phyloP scores from a whole-genome alignment of 2,113 vertebrate genomes.

The Passer montanus region DNA sequence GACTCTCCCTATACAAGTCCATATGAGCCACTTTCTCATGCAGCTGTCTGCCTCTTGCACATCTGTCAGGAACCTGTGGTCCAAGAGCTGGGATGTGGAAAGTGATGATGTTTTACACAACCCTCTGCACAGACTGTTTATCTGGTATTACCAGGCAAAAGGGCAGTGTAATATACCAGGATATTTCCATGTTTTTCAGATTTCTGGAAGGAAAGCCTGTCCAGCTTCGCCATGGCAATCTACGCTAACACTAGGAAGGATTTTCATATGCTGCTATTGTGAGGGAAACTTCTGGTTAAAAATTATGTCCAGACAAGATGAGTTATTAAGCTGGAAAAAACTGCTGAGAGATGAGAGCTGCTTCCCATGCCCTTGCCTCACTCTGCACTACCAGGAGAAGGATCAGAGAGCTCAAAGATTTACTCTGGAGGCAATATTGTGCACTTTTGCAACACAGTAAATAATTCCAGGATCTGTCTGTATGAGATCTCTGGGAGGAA shows the following conservation, averaged over 20 bases:
- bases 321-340: neutral
- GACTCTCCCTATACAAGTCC: rapidly evolving
- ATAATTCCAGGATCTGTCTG: neutral
- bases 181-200: neutral
- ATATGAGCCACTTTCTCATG: neutral
- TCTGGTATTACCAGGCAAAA: neutral
- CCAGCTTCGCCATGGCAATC: neutral
- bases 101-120: neutral
- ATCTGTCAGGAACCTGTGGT: neutral
- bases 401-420: neutral
- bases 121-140: neutral
- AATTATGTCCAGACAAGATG: neutral
- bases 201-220: neutral
- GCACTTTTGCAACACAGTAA: neutral
- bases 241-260: neutral
- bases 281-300: neutral
- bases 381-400: neutral
- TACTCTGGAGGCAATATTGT: neutral
- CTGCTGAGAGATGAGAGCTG: rapidly evolving
- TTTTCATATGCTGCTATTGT: neutral
- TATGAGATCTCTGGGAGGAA: neutral
- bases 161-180: neutral
- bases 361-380: neutral
- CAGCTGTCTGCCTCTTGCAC: neutral
- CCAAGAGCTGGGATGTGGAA: neutral